Conservation (phyloP, 2,888 invertebrate species). For the Mayetiola destructor region DNA sequence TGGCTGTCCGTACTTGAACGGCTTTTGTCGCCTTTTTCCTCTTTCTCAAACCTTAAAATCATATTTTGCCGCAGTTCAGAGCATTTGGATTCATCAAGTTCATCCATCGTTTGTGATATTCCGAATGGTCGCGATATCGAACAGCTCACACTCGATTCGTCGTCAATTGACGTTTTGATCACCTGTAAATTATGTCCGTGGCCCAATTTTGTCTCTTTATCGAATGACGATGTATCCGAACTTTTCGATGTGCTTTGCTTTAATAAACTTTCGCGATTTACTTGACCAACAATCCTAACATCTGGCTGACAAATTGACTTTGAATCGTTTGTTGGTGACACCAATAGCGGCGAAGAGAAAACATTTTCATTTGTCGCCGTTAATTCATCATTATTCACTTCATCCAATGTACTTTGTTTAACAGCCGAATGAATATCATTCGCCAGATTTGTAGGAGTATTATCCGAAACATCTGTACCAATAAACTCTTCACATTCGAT, state of each 20-base stretch:
- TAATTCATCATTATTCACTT: constrained; percentile 35
- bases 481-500: constrained; percentile 52
- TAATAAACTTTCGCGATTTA: constrained; percentile 37
- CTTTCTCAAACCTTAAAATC: constrained; percentile 43
- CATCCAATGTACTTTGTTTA: constrained; percentile 43
- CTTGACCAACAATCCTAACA: constrained; percentile 26
- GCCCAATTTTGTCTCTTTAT: constrained; percentile 61
- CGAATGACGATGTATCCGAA: constrained; percentile 67
- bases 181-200: background rate
- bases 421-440: background rate
- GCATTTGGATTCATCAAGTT: constrained; percentile 44
- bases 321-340: constrained; percentile 34
- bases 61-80: constrained; percentile 44
- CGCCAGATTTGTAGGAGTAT: constrained; percentile 29
- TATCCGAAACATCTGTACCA: constrained; percentile 48
- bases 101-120: constrained; percentile 57
- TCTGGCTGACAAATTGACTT: constrained; percentile 17
- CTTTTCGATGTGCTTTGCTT: constrained; percentile 59
- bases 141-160: constrained; percentile 61
- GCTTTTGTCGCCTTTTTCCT: constrained; percentile 30
- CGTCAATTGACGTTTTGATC: constrained; percentile 52
- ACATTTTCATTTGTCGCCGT: background rate
- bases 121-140: constrained; percentile 66
- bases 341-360: constrained; percentile 31
- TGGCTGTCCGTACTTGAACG: constrained; percentile 35